Base-by-base conservation (phyloP, 1,140 invertebrate species). In the Tetranychus urticae region DNA sequence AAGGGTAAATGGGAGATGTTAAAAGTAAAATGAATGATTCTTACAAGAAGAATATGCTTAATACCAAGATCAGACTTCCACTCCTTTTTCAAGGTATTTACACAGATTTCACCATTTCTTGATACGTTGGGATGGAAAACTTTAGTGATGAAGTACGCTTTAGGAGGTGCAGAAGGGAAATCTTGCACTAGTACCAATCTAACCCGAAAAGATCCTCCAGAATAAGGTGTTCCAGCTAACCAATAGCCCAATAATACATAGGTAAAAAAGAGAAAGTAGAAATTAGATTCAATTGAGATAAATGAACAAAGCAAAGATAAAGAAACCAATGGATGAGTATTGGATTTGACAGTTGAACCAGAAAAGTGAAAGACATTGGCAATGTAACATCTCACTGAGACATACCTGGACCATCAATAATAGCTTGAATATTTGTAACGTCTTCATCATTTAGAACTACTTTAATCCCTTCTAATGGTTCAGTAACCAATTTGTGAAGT, bases 51-150 rank as follows among this genome's bases (percentile, higher is more conserved):
- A 74, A 94, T 87, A 74, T 97, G 90, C 79, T 89, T 89, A 61
- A 96, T 86, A 72, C 91, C 91, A 68, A 93, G 79, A 77, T 93
- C 87, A 63, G 88, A 81, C 72, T 90, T 90, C 91, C 91, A 96
- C 76, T 96, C 88, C 76, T 88, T 92, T 74, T 93, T 92, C 59
- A 97, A 77, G 59, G 91, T 94, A 75, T 96, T 93, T 0, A 97
- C 92, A 76, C 91, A 96, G 71, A 97, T 94, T 75, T 94, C 90
- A 47, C 91, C 91, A 76, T 85, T 88, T 67, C 79, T 79, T 12
- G 90, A 84, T 66, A 96, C 90, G 79, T 97, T 96, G 39, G 91
- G 91, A 75, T 96, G 91, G 77, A 97, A 97, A 68, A 97, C 92
- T 79, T 89, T 91, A 58, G 91, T 97, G 39, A 92, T 74, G 72